phyloP scores from a whole-genome alignment of 2,888 invertebrate species.

The Willowsia nigromaculata region DNA sequence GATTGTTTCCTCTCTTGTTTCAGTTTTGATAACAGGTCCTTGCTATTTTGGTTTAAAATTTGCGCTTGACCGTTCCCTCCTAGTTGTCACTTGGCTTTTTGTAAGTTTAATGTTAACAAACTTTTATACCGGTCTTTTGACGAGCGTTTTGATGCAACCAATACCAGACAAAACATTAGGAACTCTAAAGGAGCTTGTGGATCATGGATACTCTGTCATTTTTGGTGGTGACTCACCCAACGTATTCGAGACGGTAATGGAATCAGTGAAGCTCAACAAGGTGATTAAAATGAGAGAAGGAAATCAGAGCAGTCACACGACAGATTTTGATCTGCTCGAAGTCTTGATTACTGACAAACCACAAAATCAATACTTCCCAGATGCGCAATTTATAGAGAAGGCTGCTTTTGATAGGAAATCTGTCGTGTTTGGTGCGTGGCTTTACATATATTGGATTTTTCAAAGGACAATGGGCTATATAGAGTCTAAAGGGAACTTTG shows the following conservation, averaged over 20 bases:
- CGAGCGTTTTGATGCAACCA: constrained; percentile 35
- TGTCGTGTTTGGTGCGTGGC: constrained; percentile 26
- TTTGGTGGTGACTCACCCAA: not conserved
- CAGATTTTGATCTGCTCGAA: not conserved
- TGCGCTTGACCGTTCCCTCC: not conserved
- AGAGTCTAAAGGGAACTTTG: not conserved
- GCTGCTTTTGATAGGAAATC: not conserved
- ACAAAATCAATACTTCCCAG: not conserved
- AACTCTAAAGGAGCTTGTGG: not conserved
- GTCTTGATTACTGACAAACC: constrained; percentile 12
- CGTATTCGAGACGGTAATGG: not conserved
- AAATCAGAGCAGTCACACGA: not conserved
- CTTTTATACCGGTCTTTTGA: constrained; percentile 30
- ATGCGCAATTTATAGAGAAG: not conserved
- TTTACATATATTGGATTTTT: not conserved
- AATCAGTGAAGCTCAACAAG: not conserved
- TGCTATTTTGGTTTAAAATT: not conserved
- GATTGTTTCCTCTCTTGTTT: constrained; percentile 6
- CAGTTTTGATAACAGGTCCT: not conserved
- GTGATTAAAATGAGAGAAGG: not conserved
- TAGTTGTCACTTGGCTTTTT: constrained; percentile 8
- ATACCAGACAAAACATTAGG: constrained; percentile 19
- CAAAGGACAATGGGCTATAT: not conserved
- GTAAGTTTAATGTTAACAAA: not conserved
- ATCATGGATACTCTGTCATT: constrained; percentile 31